These are phyloP conservation scores for Nephrotoma guestfalica DNA, from an alignment of 2,888 invertebrate species.

Conservation along the genomic window DNA sequence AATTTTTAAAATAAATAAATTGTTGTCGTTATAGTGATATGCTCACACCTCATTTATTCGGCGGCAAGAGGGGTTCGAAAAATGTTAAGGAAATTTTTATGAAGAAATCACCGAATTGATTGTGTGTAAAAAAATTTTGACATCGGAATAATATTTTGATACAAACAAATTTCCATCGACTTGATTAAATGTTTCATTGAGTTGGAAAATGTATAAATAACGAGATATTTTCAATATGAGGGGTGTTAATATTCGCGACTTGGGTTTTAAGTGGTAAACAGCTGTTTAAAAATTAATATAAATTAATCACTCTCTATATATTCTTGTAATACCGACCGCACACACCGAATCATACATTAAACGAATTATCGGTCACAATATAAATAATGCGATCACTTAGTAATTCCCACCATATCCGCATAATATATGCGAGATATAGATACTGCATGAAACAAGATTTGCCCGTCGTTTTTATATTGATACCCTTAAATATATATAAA, in stretches of 20 bases:
- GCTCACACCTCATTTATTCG: background rate
- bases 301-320: background rate
- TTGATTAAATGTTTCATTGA: background rate
- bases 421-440: background rate
- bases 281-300: background rate
- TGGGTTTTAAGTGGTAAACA: background rate
- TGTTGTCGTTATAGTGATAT: background rate
- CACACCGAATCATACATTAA: background rate
- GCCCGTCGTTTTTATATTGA: background rate
- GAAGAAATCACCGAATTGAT: background rate
- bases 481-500: background rate
- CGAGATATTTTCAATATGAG: background rate
- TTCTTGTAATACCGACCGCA: background rate
- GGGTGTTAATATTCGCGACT: background rate
- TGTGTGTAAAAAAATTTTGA: background rate
- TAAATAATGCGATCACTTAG: background rate
- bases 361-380: background rate
- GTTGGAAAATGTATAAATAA: background rate
- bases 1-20: background rate
- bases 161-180: background rate
- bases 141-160: background rate
- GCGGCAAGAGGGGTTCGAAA: background rate
- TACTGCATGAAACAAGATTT: background rate
- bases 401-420: background rate
- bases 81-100: background rate